Evolutionary conservation across 2,113 vertebrate genomes (phyloP), one percentile per base, ranked within the genome.

Genomic region (Phylloscopus trochilus): DNA sequence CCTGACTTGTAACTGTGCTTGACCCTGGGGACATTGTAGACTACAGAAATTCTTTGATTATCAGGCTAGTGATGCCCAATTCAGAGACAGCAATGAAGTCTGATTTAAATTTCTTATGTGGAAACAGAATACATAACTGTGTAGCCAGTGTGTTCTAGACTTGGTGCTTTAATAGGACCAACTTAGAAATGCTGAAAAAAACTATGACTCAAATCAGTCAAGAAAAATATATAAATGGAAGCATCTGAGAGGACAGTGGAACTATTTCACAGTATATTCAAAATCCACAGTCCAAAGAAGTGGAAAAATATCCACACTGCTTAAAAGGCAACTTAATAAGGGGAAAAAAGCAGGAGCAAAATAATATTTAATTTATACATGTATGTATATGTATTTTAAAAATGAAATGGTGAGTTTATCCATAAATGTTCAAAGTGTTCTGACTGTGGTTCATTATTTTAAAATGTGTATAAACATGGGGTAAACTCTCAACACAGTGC

Each of bases 391-490:
- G 1, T 43, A 56, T 92, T 76, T 94, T 43, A 4, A 63, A 93
- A 94, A 90, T 80, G 20, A 30, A 83, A 80, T 19, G 63, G 22
- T 20, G 41, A 88, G 35, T 94, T 69, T 46, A 90, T 77, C 75
- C 60, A 15, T 74, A 83, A 95, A 63, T 69, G 70, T 52, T 78
- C 59, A 37, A 77, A 88, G 68, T 74, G n/a, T 67, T 89, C 60
- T 83, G 51, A 85, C 30, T 83, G 51, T 67, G 52, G 30, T 60
- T 94, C 83, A 78, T 94, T 95, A 93, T 92, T 88, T 92, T 81
- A 75, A 94, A 94, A 80, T 86, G 79, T 94, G 10, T 83, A 93
- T 92, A 96, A 95, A 92, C 80, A 83, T 9, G 13, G 52, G 27
- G 31, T 89, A 95, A 92, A 81, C 37, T 90, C 86, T 92, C 64